These are phyloP conservation scores for Rhaphigaster nebulosa DNA, from an alignment of 2,888 invertebrate species.

Conservation along the genomic window DNA sequence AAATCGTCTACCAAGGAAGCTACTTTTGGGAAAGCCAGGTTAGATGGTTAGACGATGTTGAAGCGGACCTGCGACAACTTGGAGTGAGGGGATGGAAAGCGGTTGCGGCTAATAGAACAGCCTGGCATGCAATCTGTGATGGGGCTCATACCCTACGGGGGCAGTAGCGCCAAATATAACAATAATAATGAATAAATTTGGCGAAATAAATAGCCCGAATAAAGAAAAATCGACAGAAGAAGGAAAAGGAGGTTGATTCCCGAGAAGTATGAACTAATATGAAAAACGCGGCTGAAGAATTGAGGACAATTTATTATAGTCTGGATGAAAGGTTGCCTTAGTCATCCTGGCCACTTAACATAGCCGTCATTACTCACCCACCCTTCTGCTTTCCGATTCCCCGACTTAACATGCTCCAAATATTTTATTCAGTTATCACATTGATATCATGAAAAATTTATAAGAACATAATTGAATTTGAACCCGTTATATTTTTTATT, in stretches of 20 bases:
- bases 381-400: neutral
- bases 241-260: neutral
- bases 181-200: neutral
- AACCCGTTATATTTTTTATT: slow-evolving; percentile 1
- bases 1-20: too few relatives aligned
- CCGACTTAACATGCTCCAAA: neutral
- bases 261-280: neutral
- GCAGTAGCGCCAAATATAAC: too few relatives aligned
- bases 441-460: slow-evolving; percentile 28
- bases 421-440: slow-evolving; percentile 16
- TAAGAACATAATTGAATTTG: neutral
- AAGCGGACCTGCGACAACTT: too few relatives aligned
- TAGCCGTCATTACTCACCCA: neutral
- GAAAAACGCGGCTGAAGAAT: neutral
- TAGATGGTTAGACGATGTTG: too few relatives aligned
- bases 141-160: too few relatives aligned
- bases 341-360: slow-evolving; percentile 16
- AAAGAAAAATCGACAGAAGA: neutral
- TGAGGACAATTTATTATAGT: slow-evolving; percentile 20
- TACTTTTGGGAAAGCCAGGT: too few relatives aligned
- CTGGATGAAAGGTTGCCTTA: slow-evolving; percentile 18
- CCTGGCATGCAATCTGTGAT: too few relatives aligned
- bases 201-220: neutral
- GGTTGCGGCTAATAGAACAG: too few relatives aligned
- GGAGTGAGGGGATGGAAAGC: too few relatives aligned